A percentile compares a stretch with the other conserved stretches of the same genome.
Evolutionary conservation across 2,888 invertebrate species (phyloP).

Genomic region (Halictus quadricinctus): DNA sequence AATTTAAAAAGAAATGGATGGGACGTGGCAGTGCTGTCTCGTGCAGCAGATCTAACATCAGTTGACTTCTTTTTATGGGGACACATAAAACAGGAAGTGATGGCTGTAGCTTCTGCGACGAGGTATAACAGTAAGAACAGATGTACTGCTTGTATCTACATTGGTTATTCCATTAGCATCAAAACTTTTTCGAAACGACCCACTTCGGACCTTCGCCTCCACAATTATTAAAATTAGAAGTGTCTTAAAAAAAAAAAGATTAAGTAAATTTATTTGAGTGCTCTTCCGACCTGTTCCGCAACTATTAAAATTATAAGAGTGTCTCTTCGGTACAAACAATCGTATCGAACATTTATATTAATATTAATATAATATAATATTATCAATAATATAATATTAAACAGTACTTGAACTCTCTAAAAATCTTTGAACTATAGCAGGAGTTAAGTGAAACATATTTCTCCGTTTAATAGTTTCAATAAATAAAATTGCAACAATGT

Average conservation of each 20-base stretch:
- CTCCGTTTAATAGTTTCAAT: too few relatives aligned
- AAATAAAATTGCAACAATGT: too few relatives aligned
- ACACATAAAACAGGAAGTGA: background rate
- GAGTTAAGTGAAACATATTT: too few relatives aligned
- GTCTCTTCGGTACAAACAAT: too few relatives aligned
- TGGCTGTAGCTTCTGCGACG: background rate
- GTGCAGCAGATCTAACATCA: slow-evolving; percentile 6
- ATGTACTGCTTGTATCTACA: background rate
- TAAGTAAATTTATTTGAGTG: too few relatives aligned
- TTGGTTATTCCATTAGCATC: background rate
- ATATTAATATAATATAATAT: too few relatives aligned
- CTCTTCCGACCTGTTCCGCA: too few relatives aligned
- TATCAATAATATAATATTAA: too few relatives aligned
- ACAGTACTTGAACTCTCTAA: too few relatives aligned
- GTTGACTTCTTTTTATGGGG: slow-evolving; percentile 7
- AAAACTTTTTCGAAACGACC: background rate
- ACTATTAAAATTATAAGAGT: too few relatives aligned
- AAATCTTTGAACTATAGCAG: too few relatives aligned
- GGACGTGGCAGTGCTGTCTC: slow-evolving; percentile 3
- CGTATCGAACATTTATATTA: too few relatives aligned
- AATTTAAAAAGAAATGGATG: slow-evolving; percentile 3
- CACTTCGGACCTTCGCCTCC: background rate
- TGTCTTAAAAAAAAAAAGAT: background rate
- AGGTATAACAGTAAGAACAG: background rate
- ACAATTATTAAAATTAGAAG: background rate